Evolutionary conservation across 2,113 vertebrate genomes (phyloP).

Genomic region (Petromus typicus): DNA sequence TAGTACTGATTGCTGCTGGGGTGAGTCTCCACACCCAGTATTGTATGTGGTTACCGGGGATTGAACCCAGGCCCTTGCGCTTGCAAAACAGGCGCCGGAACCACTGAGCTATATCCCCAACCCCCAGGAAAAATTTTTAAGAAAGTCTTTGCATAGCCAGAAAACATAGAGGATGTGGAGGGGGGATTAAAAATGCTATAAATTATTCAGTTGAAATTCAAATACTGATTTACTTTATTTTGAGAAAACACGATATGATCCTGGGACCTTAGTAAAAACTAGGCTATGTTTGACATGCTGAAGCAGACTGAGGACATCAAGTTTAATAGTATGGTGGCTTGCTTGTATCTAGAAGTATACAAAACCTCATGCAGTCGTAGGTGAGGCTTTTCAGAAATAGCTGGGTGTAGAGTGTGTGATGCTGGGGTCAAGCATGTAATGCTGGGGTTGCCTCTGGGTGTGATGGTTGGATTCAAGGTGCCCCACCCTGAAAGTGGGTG

Average conservation of each 20-base stretch:
- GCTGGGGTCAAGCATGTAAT: background rate
- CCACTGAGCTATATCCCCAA: too few relatives aligned
- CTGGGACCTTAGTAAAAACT: background rate
- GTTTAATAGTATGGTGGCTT: background rate
- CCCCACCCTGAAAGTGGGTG: background rate
- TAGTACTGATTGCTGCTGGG: too few relatives aligned
- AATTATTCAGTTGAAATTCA: conserved; percentile 25
- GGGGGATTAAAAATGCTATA: conserved; percentile 18
- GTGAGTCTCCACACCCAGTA: too few relatives aligned
- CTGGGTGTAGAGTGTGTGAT: background rate
- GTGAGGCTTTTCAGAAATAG: background rate
- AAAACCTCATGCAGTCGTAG: background rate
- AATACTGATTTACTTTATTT: conserved; percentile 47
- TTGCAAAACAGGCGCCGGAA: too few relatives aligned
- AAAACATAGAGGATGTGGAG: background rate
- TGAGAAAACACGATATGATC: conserved; percentile 2
- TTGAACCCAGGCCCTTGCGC: too few relatives aligned
- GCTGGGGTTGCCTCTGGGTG: background rate
- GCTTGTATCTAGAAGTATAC: background rate
- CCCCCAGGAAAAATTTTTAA: too few relatives aligned
- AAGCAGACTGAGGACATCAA: background rate
- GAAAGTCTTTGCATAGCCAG: background rate
- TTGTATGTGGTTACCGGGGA: too few relatives aligned
- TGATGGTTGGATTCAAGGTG: background rate
- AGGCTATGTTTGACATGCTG: background rate